Percentiles rank a stretch among this genome's conserved stretches.
phyloP scores from a whole-genome alignment of 64 coral and sea anemone genomes.

The Montipora foliosa region DNA sequence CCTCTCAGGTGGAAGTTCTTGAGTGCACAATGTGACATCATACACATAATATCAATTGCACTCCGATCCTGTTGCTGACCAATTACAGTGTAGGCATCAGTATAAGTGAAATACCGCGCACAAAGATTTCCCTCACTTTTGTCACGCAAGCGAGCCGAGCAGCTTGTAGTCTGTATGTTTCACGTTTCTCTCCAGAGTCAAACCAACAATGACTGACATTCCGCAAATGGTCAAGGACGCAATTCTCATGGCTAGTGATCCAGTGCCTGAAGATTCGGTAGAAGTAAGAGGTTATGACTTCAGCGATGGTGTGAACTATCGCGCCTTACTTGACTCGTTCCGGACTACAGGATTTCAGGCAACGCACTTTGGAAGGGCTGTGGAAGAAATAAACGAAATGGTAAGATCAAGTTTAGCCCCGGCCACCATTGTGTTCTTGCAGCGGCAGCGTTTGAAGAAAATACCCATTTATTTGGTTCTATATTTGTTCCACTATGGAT shows the following conservation, averaged over 20 bases:
- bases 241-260: constrained; percentile 69
- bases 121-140: no score
- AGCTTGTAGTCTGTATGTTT: no score
- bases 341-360: constrained; percentile 93
- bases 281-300: constrained; percentile 95
- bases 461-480: no score
- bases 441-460: no score
- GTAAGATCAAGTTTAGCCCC: neutral
- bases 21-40: neutral
- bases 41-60: neutral
- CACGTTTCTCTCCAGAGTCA: neutral
- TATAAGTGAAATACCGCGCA: no score
- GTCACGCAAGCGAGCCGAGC: no score
- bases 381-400: constrained; percentile 98
- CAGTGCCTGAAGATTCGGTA: constrained; percentile 67
- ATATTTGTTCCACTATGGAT: no score
- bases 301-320: constrained; percentile 91
- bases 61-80: neutral
- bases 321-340: constrained; percentile 79
- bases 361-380: constrained; percentile 93
- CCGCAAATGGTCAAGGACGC: constrained; percentile 57
- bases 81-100: neutral
- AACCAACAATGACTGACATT: constrained; percentile 1
- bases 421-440: no score
- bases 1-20: neutral